These are phyloP conservation scores for Stigmatopora argus DNA, from an alignment of 2,113 vertebrate species.

Conservation along the genomic window DNA sequence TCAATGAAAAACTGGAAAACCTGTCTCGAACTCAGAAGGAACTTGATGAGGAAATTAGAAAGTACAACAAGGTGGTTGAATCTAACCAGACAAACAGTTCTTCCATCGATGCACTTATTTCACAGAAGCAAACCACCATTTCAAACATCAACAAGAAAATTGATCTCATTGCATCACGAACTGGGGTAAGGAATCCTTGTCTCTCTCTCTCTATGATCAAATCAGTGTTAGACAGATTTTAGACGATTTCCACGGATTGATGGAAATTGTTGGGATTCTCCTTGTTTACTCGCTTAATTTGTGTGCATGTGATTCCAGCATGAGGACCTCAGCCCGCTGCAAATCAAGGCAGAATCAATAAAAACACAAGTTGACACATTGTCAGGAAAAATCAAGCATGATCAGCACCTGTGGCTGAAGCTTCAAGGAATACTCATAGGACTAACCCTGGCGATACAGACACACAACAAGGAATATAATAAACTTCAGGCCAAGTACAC, in stretches of 20 bases:
- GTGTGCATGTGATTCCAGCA: slow-evolving; percentile 59
- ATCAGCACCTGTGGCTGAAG: slow-evolving; percentile 77
- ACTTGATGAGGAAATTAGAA: slow-evolving; percentile 71
- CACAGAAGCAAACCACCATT: slow-evolving; percentile 71
- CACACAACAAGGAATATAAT: slow-evolving; percentile 59
- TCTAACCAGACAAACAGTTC: slow-evolving; percentile 65
- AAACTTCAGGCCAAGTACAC: slow-evolving; percentile 68
- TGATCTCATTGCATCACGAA: slow-evolving; percentile 64
- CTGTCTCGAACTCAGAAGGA: slow-evolving; percentile 60
- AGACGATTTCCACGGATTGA: background rate
- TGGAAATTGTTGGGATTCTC: background rate
- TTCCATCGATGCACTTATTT: slow-evolving; percentile 55
- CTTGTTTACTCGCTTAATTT: background rate
- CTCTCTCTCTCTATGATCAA: background rate
- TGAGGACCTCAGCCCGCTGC: slow-evolving; percentile 80
- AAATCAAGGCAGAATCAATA: slow-evolving; percentile 73
- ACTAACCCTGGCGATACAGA: slow-evolving; percentile 68
- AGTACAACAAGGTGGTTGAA: slow-evolving; percentile 59
- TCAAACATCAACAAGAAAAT: slow-evolving; percentile 74
- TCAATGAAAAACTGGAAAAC: slow-evolving; percentile 57
- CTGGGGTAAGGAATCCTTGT: slow-evolving; percentile 73
- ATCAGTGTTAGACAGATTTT: too few relatives aligned
- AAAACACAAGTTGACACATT: slow-evolving; percentile 71
- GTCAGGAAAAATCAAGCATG: slow-evolving; percentile 13
- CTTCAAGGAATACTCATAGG: slow-evolving; percentile 79